Evolutionary conservation across 2,113 vertebrate species (phyloP), one percentile per base, ranked within the genome.

Genomic region (human): DNA sequence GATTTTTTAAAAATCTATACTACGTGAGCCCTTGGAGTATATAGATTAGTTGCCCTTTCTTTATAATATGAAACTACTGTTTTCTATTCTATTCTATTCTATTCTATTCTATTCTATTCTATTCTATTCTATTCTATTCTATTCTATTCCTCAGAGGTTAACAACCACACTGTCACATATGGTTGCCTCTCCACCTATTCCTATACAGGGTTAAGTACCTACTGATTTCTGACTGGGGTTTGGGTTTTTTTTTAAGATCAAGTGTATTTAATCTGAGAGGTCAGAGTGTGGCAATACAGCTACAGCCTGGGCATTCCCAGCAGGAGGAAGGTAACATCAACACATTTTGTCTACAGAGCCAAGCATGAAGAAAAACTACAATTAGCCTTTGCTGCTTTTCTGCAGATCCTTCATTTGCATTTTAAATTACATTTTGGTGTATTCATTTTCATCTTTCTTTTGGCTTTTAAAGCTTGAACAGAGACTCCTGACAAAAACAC

Each of bases 391-490:
- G 81, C 86, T 40, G 84, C 90, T 97, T 97, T 97, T 90, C 90
- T 1, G 0, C 95, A 12, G 43, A 95, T 97, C 98, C 92, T 97
- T 82, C 96, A 98, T 98, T 97, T 99, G 98, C 98, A 99, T 99
- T 99, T 98, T 97, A 98, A 98, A 98, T 98, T 91, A 97, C 61
- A 20, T 96, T 97, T 97, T 84, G 35, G 59, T 92, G 55, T 97
- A 98, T 96, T 98, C 97, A 70, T 86, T 94, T 98, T 98, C 96
- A 96, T 98, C 92, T 98, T 97, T 95, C 96, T 97, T 97, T 98
- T 97, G 95, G 79, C 88, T 97, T 96, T 97, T 94, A 98, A 97
- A 98, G 93, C 81, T 97, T 89, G 85, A 98, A 98, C 96, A 96
- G 96, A 96, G 87, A 96, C 68, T 96, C 92, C 84, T 52, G 80